A percentile compares a stretch with the other conserved stretches of the same genome.
Evolutionary conservation across 1,140 invertebrate genomes (phyloP).

Genomic region (Drosophila mauritiana): DNA sequence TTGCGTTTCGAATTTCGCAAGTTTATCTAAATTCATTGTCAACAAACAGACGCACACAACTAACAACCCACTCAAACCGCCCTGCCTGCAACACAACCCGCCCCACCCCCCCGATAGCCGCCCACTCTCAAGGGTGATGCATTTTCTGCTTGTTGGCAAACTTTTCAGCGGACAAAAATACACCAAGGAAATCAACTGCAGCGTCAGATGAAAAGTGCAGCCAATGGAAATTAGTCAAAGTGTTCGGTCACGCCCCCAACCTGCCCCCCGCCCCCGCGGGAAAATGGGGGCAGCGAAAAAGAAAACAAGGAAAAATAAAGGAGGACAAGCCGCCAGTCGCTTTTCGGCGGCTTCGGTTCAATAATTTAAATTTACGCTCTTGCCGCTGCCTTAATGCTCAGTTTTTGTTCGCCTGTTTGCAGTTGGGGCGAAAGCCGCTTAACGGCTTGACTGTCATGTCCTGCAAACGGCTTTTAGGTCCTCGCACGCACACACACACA

Average conservation of each 20-base stretch:
- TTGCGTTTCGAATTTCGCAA: conserved; percentile 78
- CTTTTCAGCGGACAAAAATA: conserved; percentile 60
- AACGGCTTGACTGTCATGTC: conserved; percentile 61
- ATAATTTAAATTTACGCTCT: conserved; percentile 59
- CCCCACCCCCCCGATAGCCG: background rate
- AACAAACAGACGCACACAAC: conserved; percentile 64
- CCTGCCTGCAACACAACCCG: too few relatives aligned
- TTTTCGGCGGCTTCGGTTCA: conserved; percentile 34
- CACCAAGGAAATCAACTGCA: conserved; percentile 74
- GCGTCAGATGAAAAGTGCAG: conserved; percentile 54
- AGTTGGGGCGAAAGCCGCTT: conserved; percentile 67
- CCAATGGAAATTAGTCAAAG: conserved; percentile 61
- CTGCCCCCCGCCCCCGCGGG: too few relatives aligned
- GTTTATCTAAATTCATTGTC: conserved; percentile 82
- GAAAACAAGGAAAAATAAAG: too few relatives aligned
- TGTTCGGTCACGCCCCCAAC: conserved; percentile 24
- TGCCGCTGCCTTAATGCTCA: conserved; percentile 2
- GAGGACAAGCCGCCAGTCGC: too few relatives aligned
- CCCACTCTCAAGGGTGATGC: conserved; percentile 5
- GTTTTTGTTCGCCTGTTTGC: conserved; percentile 29
- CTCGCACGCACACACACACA: conserved; percentile 7
- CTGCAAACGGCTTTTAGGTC: conserved; percentile 24
- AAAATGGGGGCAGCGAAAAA: background rate
- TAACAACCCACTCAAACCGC: background rate
- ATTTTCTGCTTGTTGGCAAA: conserved; percentile 56